Evolutionary conservation across 2,797 vertebrate species (phyloP).

Genomic region (Erpetoichthys calabaricus): DNA sequence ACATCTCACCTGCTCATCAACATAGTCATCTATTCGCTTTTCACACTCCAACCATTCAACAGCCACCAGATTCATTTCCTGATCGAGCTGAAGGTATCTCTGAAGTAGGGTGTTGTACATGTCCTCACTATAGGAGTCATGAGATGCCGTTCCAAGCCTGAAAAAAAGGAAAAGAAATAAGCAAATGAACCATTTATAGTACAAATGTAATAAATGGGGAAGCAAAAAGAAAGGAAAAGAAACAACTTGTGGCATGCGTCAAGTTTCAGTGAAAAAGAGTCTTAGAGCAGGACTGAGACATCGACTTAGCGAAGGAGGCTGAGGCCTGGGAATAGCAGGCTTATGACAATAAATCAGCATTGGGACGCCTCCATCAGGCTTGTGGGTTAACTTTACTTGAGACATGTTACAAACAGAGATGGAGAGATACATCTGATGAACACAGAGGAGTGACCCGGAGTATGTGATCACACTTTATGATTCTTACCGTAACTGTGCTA

Average conservation of each 20-base stretch:
- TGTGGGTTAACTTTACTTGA: too few species aligned
- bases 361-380: too few species aligned
- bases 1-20: constrained; percentile 81
- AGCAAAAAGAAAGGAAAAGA: background rate
- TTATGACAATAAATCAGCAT: too few species aligned
- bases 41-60: constrained; percentile 90
- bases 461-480: too few species aligned
- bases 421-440: too few species aligned
- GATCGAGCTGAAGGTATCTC: constrained; percentile 76
- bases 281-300: too few species aligned
- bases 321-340: too few species aligned
- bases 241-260: too few species aligned
- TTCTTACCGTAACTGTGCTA: constrained; percentile 81
- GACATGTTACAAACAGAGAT: too few species aligned
- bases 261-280: too few species aligned
- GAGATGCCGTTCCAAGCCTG: constrained; percentile 76
- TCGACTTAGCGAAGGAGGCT: too few species aligned
- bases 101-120: constrained; percentile 77
- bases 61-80: constrained; percentile 77
- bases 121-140: constrained; percentile 81
- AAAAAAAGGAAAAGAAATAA: constrained; percentile 1
- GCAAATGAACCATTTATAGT: background rate
- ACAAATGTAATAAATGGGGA: background rate
- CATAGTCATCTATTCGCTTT: constrained; percentile 92
- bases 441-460: too few species aligned